Percentiles rank a stretch among this genome's conserved stretches.
phyloP scores from a whole-genome alignment of 2,888 invertebrate species.

The Podabrus alpinus region DNA sequence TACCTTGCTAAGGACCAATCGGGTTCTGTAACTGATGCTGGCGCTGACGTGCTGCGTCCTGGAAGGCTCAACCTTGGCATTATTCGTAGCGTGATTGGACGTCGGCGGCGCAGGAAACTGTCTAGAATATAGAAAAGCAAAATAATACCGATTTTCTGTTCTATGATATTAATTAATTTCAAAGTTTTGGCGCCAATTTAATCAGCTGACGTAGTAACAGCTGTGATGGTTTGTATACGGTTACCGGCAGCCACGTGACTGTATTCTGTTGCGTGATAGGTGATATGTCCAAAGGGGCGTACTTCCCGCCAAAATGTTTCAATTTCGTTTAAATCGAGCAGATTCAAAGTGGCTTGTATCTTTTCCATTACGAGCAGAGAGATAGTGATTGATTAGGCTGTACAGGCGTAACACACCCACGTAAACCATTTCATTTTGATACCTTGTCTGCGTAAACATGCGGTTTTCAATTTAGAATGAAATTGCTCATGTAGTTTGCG shows the following conservation, averaged over 20 bases:
- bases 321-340: not conserved
- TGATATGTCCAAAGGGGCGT: not conserved
- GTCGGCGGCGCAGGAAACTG: slow-evolving; percentile 55
- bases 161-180: too few relatives aligned
- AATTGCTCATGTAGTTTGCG: not conserved
- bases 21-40: slow-evolving; percentile 54
- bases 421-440: not conserved
- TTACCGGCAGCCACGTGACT: not conserved
- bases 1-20: slow-evolving; percentile 59
- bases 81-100: slow-evolving; percentile 59
- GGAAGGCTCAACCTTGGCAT: slow-evolving; percentile 59
- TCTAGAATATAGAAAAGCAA: slow-evolving; percentile 47
- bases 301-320: not conserved
- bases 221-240: not conserved
- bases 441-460: not conserved
- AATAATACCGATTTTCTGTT: too few relatives aligned
- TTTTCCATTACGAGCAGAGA: not conserved
- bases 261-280: too few relatives aligned
- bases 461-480: not conserved
- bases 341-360: not conserved
- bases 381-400: not conserved
- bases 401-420: not conserved
- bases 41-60: slow-evolving; percentile 54
- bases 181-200: too few relatives aligned
- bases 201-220: too few relatives aligned